These are phyloP conservation scores for Chaenodraco wilsoni DNA, from an alignment of 2,797 vertebrate genomes.

Conservation along the genomic window DNA sequence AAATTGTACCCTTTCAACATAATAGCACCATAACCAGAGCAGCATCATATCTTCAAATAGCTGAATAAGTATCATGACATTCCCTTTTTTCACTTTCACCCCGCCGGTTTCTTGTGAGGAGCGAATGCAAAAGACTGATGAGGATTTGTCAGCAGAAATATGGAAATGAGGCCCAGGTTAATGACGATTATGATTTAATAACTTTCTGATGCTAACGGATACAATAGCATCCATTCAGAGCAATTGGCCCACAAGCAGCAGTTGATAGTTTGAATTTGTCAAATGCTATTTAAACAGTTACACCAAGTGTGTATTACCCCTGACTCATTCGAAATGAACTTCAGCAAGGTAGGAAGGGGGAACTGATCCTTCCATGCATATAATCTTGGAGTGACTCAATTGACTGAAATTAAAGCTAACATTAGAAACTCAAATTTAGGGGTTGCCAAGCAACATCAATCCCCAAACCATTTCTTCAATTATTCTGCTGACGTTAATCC, in stretches of 20 bases:
- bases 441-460: slow-evolving; percentile 66
- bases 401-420: slow-evolving; percentile 60
- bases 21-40: not conserved
- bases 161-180: slow-evolving; percentile 29
- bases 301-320: slow-evolving; percentile 18
- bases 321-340: slow-evolving; percentile 31
- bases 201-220: slow-evolving; percentile 23
- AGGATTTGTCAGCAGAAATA: slow-evolving; percentile 12
- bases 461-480: slow-evolving; percentile 60
- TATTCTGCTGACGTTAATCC: slow-evolving; percentile 60
- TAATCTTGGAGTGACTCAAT: slow-evolving; percentile 43
- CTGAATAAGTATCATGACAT: not conserved
- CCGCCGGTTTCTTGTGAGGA: slow-evolving; percentile 2
- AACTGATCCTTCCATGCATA: slow-evolving; percentile 41
- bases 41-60: not conserved
- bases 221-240: slow-evolving; percentile 26
- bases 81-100: slow-evolving; percentile 2
- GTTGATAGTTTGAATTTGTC: slow-evolving; percentile 30
- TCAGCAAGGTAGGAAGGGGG: slow-evolving; percentile 35
- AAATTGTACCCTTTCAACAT: not conserved
- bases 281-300: slow-evolving; percentile 30
- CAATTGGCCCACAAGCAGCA: slow-evolving; percentile 11
- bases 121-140: slow-evolving; percentile 7
- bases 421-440: slow-evolving; percentile 62
- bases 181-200: slow-evolving; percentile 33